phyloP scores from a whole-genome alignment of 2,888 invertebrate species.

The Drosophila mimica region DNA sequence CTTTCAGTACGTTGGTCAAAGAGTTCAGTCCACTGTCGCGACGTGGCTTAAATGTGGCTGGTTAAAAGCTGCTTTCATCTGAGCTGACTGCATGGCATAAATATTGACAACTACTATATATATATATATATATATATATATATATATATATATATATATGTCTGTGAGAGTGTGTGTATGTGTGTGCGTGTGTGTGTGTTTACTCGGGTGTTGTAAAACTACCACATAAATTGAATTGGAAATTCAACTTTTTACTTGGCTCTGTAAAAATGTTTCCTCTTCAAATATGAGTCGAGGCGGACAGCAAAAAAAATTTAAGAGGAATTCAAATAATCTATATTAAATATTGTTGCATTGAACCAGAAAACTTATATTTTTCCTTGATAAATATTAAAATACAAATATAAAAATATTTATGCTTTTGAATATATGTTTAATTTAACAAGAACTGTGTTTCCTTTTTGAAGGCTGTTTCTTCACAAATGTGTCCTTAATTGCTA shows the following conservation, averaged over 20 bases:
- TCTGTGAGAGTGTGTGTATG: not conserved
- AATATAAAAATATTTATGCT: not conserved
- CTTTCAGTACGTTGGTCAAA: not conserved
- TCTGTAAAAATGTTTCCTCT: slow-evolving; percentile 23
- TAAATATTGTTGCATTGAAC: not conserved
- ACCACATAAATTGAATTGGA: slow-evolving; percentile 51
- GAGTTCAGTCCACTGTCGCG: not conserved
- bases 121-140: not conserved
- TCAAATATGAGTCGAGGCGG: not conserved
- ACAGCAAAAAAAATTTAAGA: not conserved
- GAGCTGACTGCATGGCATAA: slow-evolving; percentile 16
- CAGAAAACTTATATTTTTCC: not conserved
- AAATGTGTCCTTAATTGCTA: not conserved
- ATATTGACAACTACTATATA: slow-evolving; percentile 22
- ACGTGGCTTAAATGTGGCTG: not conserved
- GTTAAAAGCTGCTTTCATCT: slow-evolving; percentile 14
- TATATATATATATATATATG: not conserved
- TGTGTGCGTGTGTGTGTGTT: slow-evolving; percentile 3
- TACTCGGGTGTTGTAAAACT: slow-evolving; percentile 32
- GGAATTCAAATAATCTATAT: not conserved
- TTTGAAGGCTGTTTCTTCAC: not conserved
- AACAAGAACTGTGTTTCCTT: not conserved
- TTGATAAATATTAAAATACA: not conserved
- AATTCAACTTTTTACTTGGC: slow-evolving; percentile 33
- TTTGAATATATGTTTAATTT: not conserved